A percentile compares a stretch with the other conserved stretches of the same genome.
Evolutionary conservation across 2,888 invertebrate species (phyloP).

Genomic region (Cantharis rustica): DNA sequence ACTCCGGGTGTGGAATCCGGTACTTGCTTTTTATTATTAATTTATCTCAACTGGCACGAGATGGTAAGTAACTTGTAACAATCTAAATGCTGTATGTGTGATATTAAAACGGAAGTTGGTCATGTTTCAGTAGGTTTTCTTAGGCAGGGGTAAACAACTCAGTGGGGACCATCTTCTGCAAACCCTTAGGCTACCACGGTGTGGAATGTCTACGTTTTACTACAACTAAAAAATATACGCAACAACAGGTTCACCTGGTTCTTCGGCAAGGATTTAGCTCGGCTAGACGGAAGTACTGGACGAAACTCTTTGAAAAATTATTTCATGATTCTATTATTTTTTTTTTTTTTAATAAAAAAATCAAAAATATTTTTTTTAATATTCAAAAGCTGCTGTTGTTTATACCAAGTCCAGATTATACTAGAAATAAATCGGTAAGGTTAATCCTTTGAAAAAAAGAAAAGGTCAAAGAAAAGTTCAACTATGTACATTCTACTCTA

Average conservation of each 20-base stretch:
- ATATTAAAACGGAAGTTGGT: slow-evolving; percentile 14
- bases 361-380: too few relatives aligned
- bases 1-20: not conserved
- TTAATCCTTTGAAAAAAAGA: too few relatives aligned
- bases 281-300: not conserved
- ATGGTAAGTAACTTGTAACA: slow-evolving; percentile 7
- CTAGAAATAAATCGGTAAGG: too few relatives aligned
- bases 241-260: not conserved
- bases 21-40: not conserved
- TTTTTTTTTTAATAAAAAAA: too few relatives aligned
- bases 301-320: too few relatives aligned
- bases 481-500: too few relatives aligned
- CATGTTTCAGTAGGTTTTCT: slow-evolving; percentile 2
- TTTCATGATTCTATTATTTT: not conserved
- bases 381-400: too few relatives aligned
- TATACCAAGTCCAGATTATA: too few relatives aligned
- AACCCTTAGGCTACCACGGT: slow-evolving; percentile 4
- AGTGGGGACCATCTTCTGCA: slow-evolving; percentile 11
- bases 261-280: not conserved
- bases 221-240: not conserved
- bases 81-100: slow-evolving; percentile 15
- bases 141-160: slow-evolving; percentile 9
- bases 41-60: slow-evolving; percentile 6
- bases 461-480: too few relatives aligned
- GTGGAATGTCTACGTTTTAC: not conserved